These are phyloP conservation scores for Drosophila kuntzei DNA, from an alignment of 2,888 invertebrate genomes.

Conservation along the genomic window DNA sequence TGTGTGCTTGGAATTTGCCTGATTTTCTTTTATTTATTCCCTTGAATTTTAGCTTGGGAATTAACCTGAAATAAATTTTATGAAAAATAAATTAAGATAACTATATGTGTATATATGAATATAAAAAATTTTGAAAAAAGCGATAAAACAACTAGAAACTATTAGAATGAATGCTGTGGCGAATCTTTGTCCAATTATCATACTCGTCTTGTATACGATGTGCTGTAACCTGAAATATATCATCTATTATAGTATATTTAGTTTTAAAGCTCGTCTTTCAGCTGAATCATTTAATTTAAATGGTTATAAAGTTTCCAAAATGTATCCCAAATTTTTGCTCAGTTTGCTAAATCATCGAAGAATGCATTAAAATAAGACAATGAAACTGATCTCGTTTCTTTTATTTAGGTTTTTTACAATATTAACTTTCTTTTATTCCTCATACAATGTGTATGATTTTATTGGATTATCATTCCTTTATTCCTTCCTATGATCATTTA, in stretches of 20 bases:
- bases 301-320: background rate
- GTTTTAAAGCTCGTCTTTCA: background rate
- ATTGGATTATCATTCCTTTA: background rate
- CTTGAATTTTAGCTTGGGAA: constrained; percentile 22
- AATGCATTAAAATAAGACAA: background rate
- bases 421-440: background rate
- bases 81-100: constrained; percentile 1
- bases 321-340: background rate
- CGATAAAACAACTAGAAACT: background rate
- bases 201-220: background rate
- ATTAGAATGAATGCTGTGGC: background rate
- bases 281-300: background rate
- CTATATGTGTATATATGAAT: background rate
- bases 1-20: constrained; percentile 19
- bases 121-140: background rate
- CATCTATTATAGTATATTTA: background rate
- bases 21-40: constrained; percentile 29
- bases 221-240: background rate
- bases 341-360: background rate
- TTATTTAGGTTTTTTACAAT: background rate
- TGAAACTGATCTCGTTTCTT: background rate
- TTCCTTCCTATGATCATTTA: no score
- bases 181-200: constrained; percentile 1
- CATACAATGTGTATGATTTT: background rate
- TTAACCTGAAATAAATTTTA: constrained; percentile 27